Percentiles rank a stretch among this genome's conserved stretches.
These are phyloP conservation scores for Zygogramma bicolorata DNA, from an alignment of 2,888 invertebrate species.

Conservation along the genomic window DNA sequence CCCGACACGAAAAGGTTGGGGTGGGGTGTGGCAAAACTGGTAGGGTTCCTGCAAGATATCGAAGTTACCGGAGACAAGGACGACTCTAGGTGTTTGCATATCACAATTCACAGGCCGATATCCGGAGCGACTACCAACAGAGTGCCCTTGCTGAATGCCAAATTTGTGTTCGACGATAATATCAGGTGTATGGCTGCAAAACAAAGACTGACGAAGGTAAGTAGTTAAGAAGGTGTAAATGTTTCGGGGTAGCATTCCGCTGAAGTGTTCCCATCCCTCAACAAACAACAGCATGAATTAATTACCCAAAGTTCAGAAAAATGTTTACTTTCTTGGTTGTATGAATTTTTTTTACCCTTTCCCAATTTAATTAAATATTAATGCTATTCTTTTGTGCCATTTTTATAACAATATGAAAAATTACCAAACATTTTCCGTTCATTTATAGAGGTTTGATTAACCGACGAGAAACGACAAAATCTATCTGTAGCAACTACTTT, in stretches of 20 bases:
- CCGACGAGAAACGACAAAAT: too few species aligned
- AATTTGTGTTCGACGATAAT: constrained; percentile 98
- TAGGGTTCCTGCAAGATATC: constrained; percentile 91
- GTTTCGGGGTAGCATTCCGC: neutral
- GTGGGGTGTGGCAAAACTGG: constrained; percentile 98
- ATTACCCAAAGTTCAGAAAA: too few species aligned
- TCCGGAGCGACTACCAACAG: constrained; percentile 75
- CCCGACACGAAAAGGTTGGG: constrained; percentile 92
- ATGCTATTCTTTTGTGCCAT: too few species aligned
- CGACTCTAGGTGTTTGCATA: constrained; percentile 93
- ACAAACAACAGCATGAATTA: too few species aligned
- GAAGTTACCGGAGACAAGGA: constrained; percentile 97
- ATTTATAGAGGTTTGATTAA: too few species aligned
- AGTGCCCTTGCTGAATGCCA: constrained; percentile 86
- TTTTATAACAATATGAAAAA: too few species aligned
- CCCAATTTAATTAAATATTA: too few species aligned
- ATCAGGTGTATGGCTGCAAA: constrained; percentile 99
- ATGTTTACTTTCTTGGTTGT: too few species aligned
- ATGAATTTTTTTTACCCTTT: too few species aligned
- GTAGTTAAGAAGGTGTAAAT: neutral
- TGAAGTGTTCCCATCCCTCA: too few species aligned
- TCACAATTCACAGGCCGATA: constrained; percentile 89
- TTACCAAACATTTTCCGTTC: too few species aligned
- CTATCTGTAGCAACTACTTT: too few species aligned
- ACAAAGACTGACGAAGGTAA: constrained; percentile 84